Evolutionary conservation across 2,888 invertebrate genomes (phyloP), one percentile per base, ranked within the genome.

Genomic region (Agonopterix subpropinquella): DNA sequence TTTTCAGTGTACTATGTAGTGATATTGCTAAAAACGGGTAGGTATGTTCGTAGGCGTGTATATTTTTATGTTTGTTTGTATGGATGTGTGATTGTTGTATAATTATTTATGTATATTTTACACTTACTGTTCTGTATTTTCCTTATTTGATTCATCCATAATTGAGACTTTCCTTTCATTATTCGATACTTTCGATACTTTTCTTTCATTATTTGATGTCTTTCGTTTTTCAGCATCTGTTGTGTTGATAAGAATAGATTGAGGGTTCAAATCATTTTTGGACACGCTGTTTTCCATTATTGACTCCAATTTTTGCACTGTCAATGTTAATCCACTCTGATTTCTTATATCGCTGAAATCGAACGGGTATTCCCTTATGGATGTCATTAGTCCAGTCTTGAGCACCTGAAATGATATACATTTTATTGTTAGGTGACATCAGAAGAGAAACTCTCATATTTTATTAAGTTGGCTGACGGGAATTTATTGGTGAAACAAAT

Each of bases 121-220:
- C 1, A 28, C 28, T 28, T 28, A 28, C 28, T 28, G 5, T 28
- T 28, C 28, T 28, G 28, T 28, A 5, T 28, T 28, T 28, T 83
- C 89, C 45, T 73, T 68, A 42, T 67, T 64, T 3, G 44, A 56
- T 49, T 39, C 80, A 65, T 88, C 73, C 51, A 77, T 80, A 55
- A 89, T 89, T 64, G 88, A 87, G 41, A 89, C 88, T 51, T 80
- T 52, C n/a, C 50, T 45, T 13, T 52, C 54, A 13, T n/a, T 39
- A 47, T 39, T 88, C 63, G 88, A 87, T 39, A 28, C 89, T 87
- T 51, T 80, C 47, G 88, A 87, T 39, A 89, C 87, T 51, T 80
- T 52, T 36, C 49, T 45, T 35, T 51, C 54, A 9, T 11, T 43
- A 28, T 11, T n/a, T 4, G 44, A 47, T 0, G 42, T 13, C 18